These are phyloP conservation scores for Myrmophylax atrothorax DNA, from an alignment of 2,113 vertebrate species.

Conservation along the genomic window DNA sequence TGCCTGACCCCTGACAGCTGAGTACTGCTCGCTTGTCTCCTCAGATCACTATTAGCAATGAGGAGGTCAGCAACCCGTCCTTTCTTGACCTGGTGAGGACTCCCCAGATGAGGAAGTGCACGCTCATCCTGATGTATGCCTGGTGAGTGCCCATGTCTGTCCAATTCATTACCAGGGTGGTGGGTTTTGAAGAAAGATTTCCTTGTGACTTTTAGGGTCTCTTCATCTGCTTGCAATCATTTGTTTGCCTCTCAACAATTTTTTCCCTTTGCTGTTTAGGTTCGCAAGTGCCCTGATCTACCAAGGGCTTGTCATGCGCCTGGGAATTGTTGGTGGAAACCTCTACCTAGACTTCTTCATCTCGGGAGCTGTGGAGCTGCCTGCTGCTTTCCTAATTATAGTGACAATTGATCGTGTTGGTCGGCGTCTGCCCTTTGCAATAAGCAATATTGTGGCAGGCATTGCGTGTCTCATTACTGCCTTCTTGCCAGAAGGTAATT, in stretches of 20 bases:
- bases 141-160: constrained; percentile 77
- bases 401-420: constrained; percentile 89
- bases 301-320: constrained; percentile 92
- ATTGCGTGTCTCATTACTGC: constrained; percentile 84
- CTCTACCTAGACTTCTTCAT: constrained; percentile 90
- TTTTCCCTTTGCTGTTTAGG: constrained; percentile 69
- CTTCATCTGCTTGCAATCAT: not conserved
- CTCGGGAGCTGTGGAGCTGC: constrained; percentile 86
- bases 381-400: constrained; percentile 85
- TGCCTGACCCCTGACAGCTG: not conserved
- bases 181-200: not conserved
- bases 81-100: constrained; percentile 87
- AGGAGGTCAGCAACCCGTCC: constrained; percentile 80
- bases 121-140: constrained; percentile 90
- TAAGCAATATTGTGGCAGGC: constrained; percentile 81
- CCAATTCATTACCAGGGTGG: accelerated
- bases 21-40: constrained; percentile 30
- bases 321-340: constrained; percentile 87
- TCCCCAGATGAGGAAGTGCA: constrained; percentile 88
- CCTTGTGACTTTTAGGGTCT: not conserved
- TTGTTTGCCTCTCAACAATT: not conserved
- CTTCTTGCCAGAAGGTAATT: constrained; percentile 86
- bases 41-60: constrained; percentile 77
- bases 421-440: constrained; percentile 85
- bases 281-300: constrained; percentile 91